Base-by-base conservation (phyloP, 2,888 invertebrate genomes). In the Drosophila merina region DNA sequence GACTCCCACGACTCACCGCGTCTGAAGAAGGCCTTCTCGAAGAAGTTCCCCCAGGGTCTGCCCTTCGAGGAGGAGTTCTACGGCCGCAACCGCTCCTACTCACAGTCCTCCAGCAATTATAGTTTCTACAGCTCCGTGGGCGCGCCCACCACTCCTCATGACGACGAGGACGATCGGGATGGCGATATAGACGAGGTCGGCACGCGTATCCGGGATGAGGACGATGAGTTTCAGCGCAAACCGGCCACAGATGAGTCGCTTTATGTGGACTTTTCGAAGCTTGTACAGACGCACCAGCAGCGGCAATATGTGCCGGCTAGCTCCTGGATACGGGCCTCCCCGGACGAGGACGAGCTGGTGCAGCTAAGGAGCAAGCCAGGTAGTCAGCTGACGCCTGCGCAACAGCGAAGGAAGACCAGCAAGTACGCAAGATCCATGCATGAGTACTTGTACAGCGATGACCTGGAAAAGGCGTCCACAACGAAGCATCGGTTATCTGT, bases 31-130 rank as follows among this genome's bases (percentile, higher is more conserved):
- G 85, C 91, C 33, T 92, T 87, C 77, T 92, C 92, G 0, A 91
- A 89, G 8, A 92, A 92, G 72, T 92, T 90, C 57, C 92, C 92
- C 2, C 90, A 91, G 52, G 92, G 92, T 26, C 69, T 92, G 57
- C 92, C 92, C 45, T 92, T 92, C 64, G 92, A 92, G 76, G 89
- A 92, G 70, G 92, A 92, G 76, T 92, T 92, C 66, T 91, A 91
- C 79, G 86, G 84, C 1, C 84, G 88, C 25, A 78, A 87, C 63
- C 90, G 92, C 69, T 91, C 91, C 76, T 89, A 90, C 68, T 91
- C 91, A 42, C 92, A 91, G 60, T 91, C 91, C 48, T 92, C 92
- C 2, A 92, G 92, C 74, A 92, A 91, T 62, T 92, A 91, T 59
- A 92, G 91, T 77, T 86, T 89, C 77, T 90, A 91, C 67, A 91